These are phyloP conservation scores for Coregonus sp. DNA, from an alignment of 2,797 vertebrate genomes.

Conservation along the genomic window DNA sequence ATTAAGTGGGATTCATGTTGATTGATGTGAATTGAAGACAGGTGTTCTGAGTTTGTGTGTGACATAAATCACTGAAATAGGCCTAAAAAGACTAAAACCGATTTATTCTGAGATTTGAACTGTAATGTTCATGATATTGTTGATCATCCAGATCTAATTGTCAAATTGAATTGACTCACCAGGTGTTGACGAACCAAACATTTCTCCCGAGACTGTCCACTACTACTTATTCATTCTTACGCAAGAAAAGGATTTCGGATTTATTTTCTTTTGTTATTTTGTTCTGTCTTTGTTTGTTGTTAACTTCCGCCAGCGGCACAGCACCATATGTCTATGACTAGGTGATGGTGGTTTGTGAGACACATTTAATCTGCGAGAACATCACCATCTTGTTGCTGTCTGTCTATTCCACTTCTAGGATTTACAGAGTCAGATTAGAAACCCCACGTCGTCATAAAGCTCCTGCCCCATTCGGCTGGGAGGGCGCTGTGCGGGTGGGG, in stretches of 20 bases:
- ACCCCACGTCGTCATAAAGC: constrained; percentile 86
- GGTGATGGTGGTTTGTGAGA: constrained; percentile 11
- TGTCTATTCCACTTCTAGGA: constrained; percentile 79
- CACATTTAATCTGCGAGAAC: constrained; percentile 59
- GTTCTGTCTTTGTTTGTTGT: not conserved
- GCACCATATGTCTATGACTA: not conserved
- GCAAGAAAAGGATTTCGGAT: not conserved
- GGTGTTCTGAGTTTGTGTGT: not conserved
- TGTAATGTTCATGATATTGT: not conserved
- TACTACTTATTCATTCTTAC: not conserved
- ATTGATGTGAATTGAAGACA: not conserved
- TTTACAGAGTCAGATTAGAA: constrained; percentile 91
- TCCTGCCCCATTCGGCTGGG: constrained; percentile 82
- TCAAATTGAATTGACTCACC: not conserved
- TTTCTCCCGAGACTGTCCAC: not conserved
- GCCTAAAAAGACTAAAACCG: not conserved
- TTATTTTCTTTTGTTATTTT: not conserved
- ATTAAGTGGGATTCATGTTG: not conserved
- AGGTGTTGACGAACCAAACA: not conserved
- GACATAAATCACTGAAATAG: not conserved
- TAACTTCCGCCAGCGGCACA: not conserved
- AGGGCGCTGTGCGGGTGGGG: constrained; percentile 61
- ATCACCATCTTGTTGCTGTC: constrained; percentile 38
- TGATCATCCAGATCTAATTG: not conserved
- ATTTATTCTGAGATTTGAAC: not conserved